Percentiles rank a stretch among this genome's conserved stretches.
Evolutionary conservation across 2,113 vertebrate species (phyloP).

Genomic region (Addax nasomaculatus): DNA sequence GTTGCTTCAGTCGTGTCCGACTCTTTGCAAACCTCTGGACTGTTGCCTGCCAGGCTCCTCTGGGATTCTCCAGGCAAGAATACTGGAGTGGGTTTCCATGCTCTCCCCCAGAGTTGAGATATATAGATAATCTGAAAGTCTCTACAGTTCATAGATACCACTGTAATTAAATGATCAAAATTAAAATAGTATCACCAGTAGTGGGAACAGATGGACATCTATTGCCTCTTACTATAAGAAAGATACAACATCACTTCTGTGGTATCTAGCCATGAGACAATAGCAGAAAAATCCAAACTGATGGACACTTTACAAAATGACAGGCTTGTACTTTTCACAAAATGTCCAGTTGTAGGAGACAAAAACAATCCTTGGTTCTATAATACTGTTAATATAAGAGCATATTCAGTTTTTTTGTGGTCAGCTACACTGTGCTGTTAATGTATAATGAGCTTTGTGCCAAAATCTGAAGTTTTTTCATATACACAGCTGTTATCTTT

Average conservation of each 20-base stretch:
- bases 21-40: neutral
- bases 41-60: neutral
- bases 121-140: neutral
- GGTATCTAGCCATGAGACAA: neutral
- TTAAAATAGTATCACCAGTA: neutral
- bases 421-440: neutral
- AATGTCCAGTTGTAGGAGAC: neutral
- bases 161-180: neutral
- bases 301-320: neutral
- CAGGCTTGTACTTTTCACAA: neutral
- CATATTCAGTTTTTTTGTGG: neutral
- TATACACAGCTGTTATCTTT: neutral
- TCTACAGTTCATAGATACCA: neutral
- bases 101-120: neutral
- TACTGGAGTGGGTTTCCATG: neutral
- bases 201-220: no score
- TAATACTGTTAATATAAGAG: neutral
- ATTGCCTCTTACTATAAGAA: neutral
- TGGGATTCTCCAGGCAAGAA: neutral
- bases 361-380: neutral
- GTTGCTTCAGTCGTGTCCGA: fast-evolving
- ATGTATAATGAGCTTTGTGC: neutral
- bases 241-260: neutral
- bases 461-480: neutral
- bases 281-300: neutral